Evolutionary conservation across 92 coral and sea anemone genomes (phyloP).

Genomic region (Hydrozoanthus gracilis): DNA sequence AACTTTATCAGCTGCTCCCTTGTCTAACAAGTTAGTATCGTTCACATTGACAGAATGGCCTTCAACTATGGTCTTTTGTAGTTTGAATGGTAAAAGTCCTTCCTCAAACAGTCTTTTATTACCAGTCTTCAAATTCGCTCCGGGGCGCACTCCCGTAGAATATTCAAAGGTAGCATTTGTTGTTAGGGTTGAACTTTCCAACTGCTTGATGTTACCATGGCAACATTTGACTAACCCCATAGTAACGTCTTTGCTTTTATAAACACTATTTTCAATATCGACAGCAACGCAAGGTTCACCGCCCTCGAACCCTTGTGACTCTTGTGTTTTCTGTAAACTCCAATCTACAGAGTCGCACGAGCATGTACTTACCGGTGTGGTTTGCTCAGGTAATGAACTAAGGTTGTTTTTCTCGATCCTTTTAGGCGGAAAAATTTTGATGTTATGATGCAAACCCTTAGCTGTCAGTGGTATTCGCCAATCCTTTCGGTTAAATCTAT

Average conservation of each 20-base stretch:
- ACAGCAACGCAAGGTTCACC: not conserved
- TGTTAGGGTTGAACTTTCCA: too few relatives aligned
- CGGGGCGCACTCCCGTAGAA: too few relatives aligned
- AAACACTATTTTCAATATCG: not conserved
- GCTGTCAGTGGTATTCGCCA: not conserved
- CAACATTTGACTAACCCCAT: not conserved
- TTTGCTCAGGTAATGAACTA: constrained; percentile 7
- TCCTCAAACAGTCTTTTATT: too few relatives aligned
- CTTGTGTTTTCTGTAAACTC: not conserved
- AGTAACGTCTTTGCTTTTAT: not conserved
- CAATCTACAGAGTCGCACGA: not conserved
- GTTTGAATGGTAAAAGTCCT: too few relatives aligned
- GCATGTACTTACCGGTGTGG: not conserved
- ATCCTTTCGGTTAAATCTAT: not conserved
- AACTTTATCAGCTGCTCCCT: not conserved
- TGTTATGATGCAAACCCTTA: not conserved
- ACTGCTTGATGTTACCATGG: constrained; percentile 26
- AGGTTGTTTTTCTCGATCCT: not conserved
- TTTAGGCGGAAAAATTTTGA: not conserved
- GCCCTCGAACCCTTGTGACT: not conserved
- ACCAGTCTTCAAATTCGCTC: too few relatives aligned
- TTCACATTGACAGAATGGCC: not conserved
- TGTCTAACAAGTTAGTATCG: not conserved
- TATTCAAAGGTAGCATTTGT: too few relatives aligned
- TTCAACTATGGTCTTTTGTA: not conserved